Conservation (phyloP, 2,797 vertebrate genomes). For the Danio jaintianensis region DNA sequence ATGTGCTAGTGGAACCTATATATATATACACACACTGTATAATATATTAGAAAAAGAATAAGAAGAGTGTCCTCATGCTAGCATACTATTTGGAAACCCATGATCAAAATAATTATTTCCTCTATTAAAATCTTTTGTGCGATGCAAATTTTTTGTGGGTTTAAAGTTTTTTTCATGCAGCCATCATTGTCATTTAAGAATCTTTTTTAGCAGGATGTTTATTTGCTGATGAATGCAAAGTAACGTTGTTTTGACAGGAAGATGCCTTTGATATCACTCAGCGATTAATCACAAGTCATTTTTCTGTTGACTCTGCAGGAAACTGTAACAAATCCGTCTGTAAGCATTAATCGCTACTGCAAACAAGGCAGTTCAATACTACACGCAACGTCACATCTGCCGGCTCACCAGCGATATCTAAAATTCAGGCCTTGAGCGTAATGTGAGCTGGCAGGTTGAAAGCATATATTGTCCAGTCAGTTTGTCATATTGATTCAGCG, state of each 20-base stretch:
- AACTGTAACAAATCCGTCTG: background rate
- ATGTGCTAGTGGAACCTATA: too few relatives aligned
- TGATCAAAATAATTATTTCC: background rate
- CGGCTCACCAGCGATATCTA: conserved; percentile 10
- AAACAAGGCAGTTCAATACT: background rate
- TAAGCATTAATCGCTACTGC: background rate
- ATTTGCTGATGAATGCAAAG: background rate
- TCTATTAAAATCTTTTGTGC: background rate
- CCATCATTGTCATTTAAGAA: background rate
- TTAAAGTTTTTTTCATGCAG: background rate
- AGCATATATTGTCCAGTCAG: conserved; percentile 48
- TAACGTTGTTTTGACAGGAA: background rate
- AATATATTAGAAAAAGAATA: too few relatives aligned
- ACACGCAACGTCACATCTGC: background rate
- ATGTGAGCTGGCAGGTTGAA: conserved; percentile 60
- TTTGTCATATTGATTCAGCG: conserved; percentile 57
- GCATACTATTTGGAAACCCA: too few relatives aligned
- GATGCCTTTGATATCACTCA: background rate
- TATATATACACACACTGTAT: too few relatives aligned
- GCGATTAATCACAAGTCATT: background rate
- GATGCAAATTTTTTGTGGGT: background rate
- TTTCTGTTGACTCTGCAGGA: background rate
- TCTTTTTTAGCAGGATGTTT: background rate
- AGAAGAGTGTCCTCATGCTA: too few relatives aligned
- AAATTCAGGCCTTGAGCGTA: conserved; percentile 39